Base-by-base conservation (phyloP, 2,113 vertebrate genomes). In the Odobenus rosmarus region DNA sequence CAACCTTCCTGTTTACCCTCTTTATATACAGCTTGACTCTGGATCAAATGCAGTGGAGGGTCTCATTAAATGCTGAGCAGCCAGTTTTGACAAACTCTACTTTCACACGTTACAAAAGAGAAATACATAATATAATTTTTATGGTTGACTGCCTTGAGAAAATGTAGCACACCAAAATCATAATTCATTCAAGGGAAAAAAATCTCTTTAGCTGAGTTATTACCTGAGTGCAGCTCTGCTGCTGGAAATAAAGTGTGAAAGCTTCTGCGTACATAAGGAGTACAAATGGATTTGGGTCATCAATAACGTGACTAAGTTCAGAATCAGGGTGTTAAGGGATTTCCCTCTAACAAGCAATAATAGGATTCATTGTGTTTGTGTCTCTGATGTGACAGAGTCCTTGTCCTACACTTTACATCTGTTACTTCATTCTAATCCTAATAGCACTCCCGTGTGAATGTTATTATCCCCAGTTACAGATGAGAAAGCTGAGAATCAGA, bases 101-200 rank as follows among this genome's bases (percentile, higher is more conserved):
- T 96, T 97, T 96, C 97, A 95, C 82, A 93, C 93, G 97, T 97
- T 98, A 97, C 97, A 98, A 97, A 98, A 97, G 97, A 98, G 97
- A 98, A 98, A 98, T 97, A 97, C 94, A 97, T 98, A 98, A 98
- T 97, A 96, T 97, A 97, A 98, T 97, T 97, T 98, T 98, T 97
- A 98, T 79, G 91, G 97, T 98, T 95, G 96, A 97, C 96, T 98
- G 97, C 97, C 97, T 96, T 97, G 79, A 97, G 96, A 98, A 97
- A 98, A 98, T 98, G 98, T 98, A 98, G 86, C 96, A 98, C 92
- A 95, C 91, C 81, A 96, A 97, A 96, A 95, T 79, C 96, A 97
- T 98, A 98, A 98, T 98, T 98, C 97, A 98, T 98, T 98, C 94
- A 95, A 93, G 88, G 36, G 71, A 77, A 95, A 95, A 97, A 97